phyloP scores from a whole-genome alignment of 2,113 vertebrate species.

The Monopterus albus region DNA sequence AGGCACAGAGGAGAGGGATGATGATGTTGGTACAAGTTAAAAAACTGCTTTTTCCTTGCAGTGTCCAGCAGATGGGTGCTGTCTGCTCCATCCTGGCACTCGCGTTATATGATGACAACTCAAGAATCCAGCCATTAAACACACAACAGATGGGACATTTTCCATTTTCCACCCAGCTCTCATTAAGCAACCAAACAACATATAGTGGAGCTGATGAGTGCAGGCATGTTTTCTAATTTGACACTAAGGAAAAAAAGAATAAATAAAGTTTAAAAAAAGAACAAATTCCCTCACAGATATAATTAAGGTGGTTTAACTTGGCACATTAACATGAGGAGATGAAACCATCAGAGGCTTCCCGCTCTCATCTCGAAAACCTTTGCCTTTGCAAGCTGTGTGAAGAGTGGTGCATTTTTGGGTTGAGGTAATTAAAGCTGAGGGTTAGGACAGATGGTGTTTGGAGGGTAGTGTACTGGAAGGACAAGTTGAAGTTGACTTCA shows the following conservation, averaged over 20 bases:
- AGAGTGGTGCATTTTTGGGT: conserved; percentile 8
- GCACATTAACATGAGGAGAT: conserved; percentile 33
- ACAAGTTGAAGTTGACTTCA: conserved; percentile 64
- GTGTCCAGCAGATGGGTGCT: conserved; percentile 77
- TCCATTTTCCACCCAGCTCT: conserved; percentile 52
- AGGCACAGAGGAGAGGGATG: conserved; percentile 36
- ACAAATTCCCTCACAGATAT: conserved; percentile 19
- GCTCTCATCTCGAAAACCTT: conserved; percentile 31
- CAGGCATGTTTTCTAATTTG: conserved; percentile 59
- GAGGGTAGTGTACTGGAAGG: conserved; percentile 42
- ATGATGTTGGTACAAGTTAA: conserved; percentile 42
- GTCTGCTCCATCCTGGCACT: conserved; percentile 66
- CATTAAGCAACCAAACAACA: conserved; percentile 68
- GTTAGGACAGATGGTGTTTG: conserved; percentile 70
- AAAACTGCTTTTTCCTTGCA: conserved; percentile 47
- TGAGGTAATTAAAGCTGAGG: conserved; percentile 55
- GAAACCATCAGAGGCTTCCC: conserved; percentile 30
- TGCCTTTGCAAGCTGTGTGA: not conserved
- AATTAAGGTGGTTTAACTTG: conserved; percentile 52
- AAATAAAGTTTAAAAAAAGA: not conserved
- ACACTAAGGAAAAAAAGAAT: conserved; percentile 26
- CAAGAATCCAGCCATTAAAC: conserved; percentile 70
- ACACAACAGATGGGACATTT: conserved; percentile 73
- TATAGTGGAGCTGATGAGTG: conserved; percentile 60
- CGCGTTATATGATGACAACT: conserved; percentile 51